Evolutionary conservation across 2,888 invertebrate species (phyloP), one percentile per base, ranked within the genome.

Genomic region (Mesoligia furuncula): DNA sequence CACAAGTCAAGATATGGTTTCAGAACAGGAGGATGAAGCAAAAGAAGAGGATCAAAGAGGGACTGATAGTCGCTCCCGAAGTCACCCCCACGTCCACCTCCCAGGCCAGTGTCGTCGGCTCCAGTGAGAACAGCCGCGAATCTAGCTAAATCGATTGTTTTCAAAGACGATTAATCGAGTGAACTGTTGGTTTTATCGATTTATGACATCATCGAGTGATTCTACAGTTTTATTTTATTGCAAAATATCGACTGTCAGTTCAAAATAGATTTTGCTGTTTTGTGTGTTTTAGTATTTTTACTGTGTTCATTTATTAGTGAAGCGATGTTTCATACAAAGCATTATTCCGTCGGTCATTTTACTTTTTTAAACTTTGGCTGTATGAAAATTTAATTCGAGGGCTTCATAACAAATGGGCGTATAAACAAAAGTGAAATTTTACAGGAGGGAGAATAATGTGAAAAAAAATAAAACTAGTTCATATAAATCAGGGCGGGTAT

Each of bases 11-110:
- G 96, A 99, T 99, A 89, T 99, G 99, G 99, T 99, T 99, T 94
- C 99, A 99, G 95, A 99, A 99, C 94, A 97, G 99, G 88, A 97
- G 99, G 90, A 99, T 99, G 99, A 99, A 99, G 94, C 99, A 99
- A 93, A 99, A 99, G 97, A 99, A 99, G 93, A 97, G 99, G 85
- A 98, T 99, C 97, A 99, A 99, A 96, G 99, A 99, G 92, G 99
- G 99, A 0, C 96, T 99, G 13, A 98, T 98, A 85, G 95, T 95
- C 0, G 95, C 96, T 0, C 94, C 97, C 4, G 97, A 97, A 73
- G 97, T 97, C 67, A 97, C 97, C 20, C 96, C 97, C 1, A 86
- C 96, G 79, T 91, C 95, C 48, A 91, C 94, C 82, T 91, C 96
- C 78, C 96, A 95, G 83, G 91, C 95, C 59, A 95, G 92, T 79